These are phyloP conservation scores for Drosophila tsacasi DNA, from an alignment of 1,140 invertebrate species.

Conservation along the genomic window DNA sequence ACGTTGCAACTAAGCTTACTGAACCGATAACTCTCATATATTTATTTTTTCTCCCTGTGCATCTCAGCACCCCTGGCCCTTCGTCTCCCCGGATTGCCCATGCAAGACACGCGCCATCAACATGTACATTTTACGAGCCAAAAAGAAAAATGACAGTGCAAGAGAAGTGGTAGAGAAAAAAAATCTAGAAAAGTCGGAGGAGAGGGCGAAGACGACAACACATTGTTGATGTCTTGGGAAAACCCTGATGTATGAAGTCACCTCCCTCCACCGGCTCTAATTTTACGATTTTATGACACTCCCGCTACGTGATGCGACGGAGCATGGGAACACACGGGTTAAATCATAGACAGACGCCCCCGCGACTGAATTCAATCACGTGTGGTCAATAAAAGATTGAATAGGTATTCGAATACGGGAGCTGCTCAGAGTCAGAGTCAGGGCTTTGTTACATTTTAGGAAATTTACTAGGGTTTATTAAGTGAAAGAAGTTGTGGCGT, in stretches of 20 bases:
- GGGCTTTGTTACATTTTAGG: constrained; percentile 5
- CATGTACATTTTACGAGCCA: constrained; percentile 80
- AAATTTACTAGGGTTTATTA: constrained; percentile 14
- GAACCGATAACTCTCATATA: no score
- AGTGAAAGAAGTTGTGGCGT: constrained; percentile 13
- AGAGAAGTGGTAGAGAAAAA: constrained; percentile 1
- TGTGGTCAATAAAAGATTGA: constrained; percentile 77
- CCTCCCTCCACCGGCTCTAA: constrained; percentile 37
- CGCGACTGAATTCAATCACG: constrained; percentile 72
- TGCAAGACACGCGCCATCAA: constrained; percentile 77
- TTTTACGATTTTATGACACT: constrained; percentile 81
- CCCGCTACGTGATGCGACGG: constrained; percentile 67
- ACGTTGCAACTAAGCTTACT: no score
- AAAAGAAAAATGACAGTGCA: constrained; percentile 50
- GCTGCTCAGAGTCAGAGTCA: neutral
- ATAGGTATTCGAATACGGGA: constrained; percentile 40
- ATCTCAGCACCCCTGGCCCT: constrained; percentile 3
- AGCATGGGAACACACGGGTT: constrained; percentile 62
- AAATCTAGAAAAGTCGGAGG: neutral
- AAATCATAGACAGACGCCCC: constrained; percentile 67
- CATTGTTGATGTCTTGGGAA: constrained; percentile 70
- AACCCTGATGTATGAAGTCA: constrained; percentile 30
- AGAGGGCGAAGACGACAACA: constrained; percentile 28
- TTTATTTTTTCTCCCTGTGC: constrained; percentile 16
- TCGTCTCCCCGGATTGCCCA: constrained; percentile 46